A percentile compares a stretch with the other conserved stretches of the same genome.
phyloP scores from a whole-genome alignment of 2,888 invertebrate species.

The Zygothrica quintamaculata region DNA sequence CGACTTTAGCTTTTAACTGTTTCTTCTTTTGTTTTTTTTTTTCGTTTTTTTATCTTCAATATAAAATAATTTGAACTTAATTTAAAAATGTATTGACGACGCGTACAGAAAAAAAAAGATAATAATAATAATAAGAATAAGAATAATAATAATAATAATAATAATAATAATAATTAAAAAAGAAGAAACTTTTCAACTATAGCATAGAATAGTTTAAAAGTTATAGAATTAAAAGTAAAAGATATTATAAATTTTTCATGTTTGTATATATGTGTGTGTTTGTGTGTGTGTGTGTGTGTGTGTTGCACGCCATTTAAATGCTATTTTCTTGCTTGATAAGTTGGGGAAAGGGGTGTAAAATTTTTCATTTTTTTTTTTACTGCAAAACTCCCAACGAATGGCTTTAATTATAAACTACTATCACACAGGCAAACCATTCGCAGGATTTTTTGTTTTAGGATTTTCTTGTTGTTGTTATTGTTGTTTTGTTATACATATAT shows the following conservation, averaged over 20 bases:
- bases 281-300: constrained; percentile 27
- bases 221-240: no score
- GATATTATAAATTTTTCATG: no score
- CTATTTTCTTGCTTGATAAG: constrained; percentile 7
- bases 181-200: no score
- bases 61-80: constrained; percentile 75
- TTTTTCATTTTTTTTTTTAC: constrained; percentile 27
- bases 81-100: constrained; percentile 67
- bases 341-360: background rate
- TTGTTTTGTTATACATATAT: background rate
- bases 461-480: constrained; percentile 1
- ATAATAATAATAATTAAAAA: no score
- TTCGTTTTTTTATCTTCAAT: constrained; percentile 28
- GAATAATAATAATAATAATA: constrained; percentile 67
- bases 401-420: constrained; percentile 85
- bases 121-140: constrained; percentile 64
- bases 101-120: constrained; percentile 70
- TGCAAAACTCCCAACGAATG: constrained; percentile 49
- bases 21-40: constrained; percentile 20
- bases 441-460: constrained; percentile 18
- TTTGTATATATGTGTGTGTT: constrained; percentile 24
- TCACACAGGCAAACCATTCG: constrained; percentile 84
- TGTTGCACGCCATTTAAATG: constrained; percentile 54
- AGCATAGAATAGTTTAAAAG: no score
- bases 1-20: constrained; percentile 21